Conservation (phyloP, 2,113 vertebrate species). For the Elgaria multicarinata region DNA sequence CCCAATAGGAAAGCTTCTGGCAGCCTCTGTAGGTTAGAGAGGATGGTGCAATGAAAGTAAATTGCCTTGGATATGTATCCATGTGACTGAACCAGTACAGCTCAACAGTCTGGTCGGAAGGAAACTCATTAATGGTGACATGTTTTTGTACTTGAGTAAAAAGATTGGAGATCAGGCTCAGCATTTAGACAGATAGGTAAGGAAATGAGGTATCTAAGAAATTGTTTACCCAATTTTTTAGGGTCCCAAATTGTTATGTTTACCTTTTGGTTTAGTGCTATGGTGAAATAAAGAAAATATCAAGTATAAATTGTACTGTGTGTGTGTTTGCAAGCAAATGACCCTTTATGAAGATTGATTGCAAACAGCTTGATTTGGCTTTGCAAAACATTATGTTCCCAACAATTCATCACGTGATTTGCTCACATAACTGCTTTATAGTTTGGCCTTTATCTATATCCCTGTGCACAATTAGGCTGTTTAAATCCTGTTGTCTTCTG, state of each 20-base stretch:
- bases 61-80: rapidly evolving
- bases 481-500: background rate
- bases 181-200: conserved; percentile 3
- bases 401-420: conserved; percentile 10
- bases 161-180: background rate
- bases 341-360: background rate
- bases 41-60: rapidly evolving
- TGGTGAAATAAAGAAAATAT: background rate
- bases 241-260: background rate
- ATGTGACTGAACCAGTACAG: rapidly evolving
- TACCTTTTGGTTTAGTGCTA: conserved; percentile 16
- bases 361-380: background rate
- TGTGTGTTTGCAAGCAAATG: background rate
- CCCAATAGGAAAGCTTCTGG: conserved; percentile 5
- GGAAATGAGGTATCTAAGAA: background rate
- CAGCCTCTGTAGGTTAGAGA: background rate
- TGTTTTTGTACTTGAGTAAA: background rate
- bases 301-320: background rate
- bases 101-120: background rate
- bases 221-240: background rate
- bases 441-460: background rate
- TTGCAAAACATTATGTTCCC: background rate
- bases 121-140: conserved; percentile 22
- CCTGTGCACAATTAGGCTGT: background rate
- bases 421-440: background rate